These are phyloP conservation scores for Champsocephalus esox DNA, from an alignment of 2,797 vertebrate genomes.

Conservation along the genomic window DNA sequence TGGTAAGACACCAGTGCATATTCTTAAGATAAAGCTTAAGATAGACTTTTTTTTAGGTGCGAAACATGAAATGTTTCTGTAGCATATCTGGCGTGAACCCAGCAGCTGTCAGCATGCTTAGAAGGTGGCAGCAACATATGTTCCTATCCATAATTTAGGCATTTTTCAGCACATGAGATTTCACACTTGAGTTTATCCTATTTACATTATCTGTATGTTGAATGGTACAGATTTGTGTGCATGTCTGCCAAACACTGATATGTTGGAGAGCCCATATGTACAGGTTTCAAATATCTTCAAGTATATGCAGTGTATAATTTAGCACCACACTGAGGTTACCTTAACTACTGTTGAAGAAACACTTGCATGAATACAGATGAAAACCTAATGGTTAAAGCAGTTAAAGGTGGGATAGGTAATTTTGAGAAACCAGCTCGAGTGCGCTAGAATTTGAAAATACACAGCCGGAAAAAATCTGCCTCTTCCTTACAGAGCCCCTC, in stretches of 20 bases:
- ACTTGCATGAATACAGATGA: background rate
- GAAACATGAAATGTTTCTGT: slow-evolving; percentile 3
- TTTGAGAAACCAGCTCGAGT: too few species aligned
- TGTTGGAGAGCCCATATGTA: background rate
- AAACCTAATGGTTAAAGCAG: background rate
- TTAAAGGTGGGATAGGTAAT: too few species aligned
- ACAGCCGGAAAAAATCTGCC: too few species aligned
- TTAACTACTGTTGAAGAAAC: background rate
- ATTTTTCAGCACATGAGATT: slow-evolving; percentile 14
- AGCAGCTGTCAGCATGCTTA: background rate
- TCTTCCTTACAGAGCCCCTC: too few species aligned
- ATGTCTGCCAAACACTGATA: slow-evolving; percentile 26
- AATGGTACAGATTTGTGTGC: slow-evolving; percentile 11
- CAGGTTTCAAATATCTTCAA: too few species aligned
- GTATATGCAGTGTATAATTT: too few species aligned
- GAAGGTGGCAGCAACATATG: background rate
- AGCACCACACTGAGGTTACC: too few species aligned
- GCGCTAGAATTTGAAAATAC: too few species aligned
- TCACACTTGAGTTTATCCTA: slow-evolving; percentile 11
- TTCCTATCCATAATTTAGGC: background rate
- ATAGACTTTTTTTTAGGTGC: background rate
- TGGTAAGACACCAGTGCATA: too few species aligned
- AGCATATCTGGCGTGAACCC: background rate
- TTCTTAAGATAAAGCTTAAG: too few species aligned
- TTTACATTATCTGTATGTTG: slow-evolving; percentile 16